Conservation (phyloP, 2,797 vertebrate species). For the Pangasius mekongensis region DNA sequence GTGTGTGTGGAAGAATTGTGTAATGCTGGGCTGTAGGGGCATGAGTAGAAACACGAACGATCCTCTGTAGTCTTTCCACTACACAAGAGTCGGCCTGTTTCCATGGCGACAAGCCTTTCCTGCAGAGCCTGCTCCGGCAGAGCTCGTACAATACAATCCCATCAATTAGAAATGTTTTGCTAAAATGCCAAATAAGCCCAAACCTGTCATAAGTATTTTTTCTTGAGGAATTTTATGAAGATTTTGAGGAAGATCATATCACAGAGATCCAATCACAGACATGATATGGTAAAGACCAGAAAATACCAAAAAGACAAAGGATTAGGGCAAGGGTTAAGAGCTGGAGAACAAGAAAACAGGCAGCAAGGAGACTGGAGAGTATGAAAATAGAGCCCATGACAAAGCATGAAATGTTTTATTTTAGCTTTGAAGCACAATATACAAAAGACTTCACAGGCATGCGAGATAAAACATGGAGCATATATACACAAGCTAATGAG, state of each 20-base stretch:
- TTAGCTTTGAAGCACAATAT: not conserved
- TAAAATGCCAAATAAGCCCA: slow-evolving; percentile 45
- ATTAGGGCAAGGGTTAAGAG: not conserved
- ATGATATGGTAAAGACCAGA: not conserved
- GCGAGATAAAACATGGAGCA: not conserved
- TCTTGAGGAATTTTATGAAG: no score
- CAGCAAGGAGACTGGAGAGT: not conserved
- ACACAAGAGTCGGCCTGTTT: slow-evolving; percentile 71
- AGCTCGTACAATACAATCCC: slow-evolving; percentile 41
- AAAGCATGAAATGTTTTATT: not conserved
- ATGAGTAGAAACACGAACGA: slow-evolving; percentile 47
- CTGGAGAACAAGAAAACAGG: not conserved
- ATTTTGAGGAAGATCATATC: not conserved
- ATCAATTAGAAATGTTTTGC: slow-evolving; percentile 50
- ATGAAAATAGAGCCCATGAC: not conserved
- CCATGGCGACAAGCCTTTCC: slow-evolving; percentile 74
- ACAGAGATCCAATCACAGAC: not conserved
- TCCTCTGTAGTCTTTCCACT: slow-evolving; percentile 41
- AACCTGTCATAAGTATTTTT: not conserved
- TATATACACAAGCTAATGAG: not conserved
- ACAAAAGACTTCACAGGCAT: not conserved
- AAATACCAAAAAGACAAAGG: not conserved
- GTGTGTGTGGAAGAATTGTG: slow-evolving; percentile 16
- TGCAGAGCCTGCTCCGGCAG: slow-evolving; percentile 63
- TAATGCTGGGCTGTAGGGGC: slow-evolving; percentile 20